A percentile compares a stretch with the other conserved stretches of the same genome.
Conservation (phyloP, 2,113 vertebrate species). For the Paracanthobrama guichenoti region DNA sequence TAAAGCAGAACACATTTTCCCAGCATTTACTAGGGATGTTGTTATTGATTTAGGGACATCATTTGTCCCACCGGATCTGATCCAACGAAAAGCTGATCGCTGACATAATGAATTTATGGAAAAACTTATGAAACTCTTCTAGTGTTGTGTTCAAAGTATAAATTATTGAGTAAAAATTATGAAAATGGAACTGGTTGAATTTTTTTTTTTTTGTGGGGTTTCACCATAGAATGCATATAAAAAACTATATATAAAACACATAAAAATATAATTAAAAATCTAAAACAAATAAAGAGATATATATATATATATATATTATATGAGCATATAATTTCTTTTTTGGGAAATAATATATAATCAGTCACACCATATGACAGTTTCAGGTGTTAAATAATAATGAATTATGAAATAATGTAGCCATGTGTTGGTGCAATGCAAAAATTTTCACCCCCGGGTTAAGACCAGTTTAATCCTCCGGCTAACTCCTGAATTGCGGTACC, state of each 20-base stretch:
- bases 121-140: too few species aligned
- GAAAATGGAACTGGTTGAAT: neutral
- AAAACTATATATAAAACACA: too few species aligned
- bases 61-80: neutral
- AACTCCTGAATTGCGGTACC: too few species aligned
- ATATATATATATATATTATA: too few species aligned
- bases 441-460: neutral
- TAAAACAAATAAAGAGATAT: too few species aligned
- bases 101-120: neutral
- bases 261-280: too few species aligned
- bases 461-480: neutral
- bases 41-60: conserved; percentile 4
- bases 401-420: neutral
- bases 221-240: too few species aligned
- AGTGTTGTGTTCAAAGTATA: too few species aligned
- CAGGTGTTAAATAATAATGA: neutral
- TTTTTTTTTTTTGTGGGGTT: too few species aligned
- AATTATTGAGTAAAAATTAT: neutral
- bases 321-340: neutral
- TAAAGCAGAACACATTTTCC: neutral
- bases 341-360: neutral
- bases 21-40: neutral
- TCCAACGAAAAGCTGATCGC: neutral
- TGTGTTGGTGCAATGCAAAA: neutral
- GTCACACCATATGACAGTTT: too few species aligned